These are phyloP conservation scores for Drosophila mimica DNA, from an alignment of 2,888 invertebrate genomes.

Conservation along the genomic window DNA sequence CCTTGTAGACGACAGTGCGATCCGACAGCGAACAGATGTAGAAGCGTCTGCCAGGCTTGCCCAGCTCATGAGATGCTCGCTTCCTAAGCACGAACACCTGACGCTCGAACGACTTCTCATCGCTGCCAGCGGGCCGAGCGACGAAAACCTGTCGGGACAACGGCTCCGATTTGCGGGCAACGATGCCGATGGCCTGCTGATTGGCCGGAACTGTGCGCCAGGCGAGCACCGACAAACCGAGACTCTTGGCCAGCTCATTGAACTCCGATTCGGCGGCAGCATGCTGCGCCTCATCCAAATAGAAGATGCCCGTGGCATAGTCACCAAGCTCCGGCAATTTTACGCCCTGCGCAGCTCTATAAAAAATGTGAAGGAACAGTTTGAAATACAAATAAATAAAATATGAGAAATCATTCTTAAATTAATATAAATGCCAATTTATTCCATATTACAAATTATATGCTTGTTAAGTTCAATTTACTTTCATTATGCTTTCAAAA, in stretches of 20 bases:
- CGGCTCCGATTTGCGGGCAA: conserved; percentile 97
- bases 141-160: conserved; percentile 97
- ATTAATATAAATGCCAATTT: not conserved
- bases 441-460: not conserved
- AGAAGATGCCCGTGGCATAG: conserved; percentile 98
- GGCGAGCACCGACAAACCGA: conserved; percentile 93
- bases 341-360: conserved; percentile 92
- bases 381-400: not conserved
- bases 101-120: conserved; percentile 84
- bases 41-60: conserved; percentile 94
- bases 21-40: conserved; percentile 98
- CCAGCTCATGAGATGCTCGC: conserved; percentile 94
- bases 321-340: conserved; percentile 93
- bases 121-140: conserved; percentile 86
- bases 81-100: conserved; percentile 97
- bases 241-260: conserved; percentile 91
- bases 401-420: conserved; percentile 1
- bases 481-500: not conserved
- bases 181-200: conserved; percentile 93
- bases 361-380: not conserved
- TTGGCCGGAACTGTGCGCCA: conserved; percentile 98
- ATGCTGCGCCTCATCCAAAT: conserved; percentile 93
- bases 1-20: conserved; percentile 97
- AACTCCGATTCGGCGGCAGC: conserved; percentile 93
- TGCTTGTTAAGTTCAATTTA: not conserved